Percentiles rank a stretch among this genome's conserved stretches.
Conservation (phyloP, 64 coral and sea anemone genomes). For the Orbicella faveolata region DNA sequence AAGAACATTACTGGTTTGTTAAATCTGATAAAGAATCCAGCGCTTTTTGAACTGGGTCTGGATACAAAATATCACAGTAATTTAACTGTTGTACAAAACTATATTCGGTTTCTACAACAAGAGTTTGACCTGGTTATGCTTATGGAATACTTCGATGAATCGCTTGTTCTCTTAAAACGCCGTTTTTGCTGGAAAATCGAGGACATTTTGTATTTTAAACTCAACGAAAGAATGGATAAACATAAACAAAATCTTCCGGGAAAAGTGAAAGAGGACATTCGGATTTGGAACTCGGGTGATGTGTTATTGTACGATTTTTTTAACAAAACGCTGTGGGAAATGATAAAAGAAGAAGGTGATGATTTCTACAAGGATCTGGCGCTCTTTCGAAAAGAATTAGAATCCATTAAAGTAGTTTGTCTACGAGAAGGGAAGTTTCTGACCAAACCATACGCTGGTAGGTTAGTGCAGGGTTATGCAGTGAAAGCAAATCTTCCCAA, state of each 20-base stretch:
- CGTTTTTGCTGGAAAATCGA: conserved; percentile 61
- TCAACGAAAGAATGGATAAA: conserved; percentile 44
- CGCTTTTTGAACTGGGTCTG: conserved; percentile 57
- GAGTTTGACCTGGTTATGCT: conserved; percentile 76
- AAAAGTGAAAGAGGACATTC: conserved; percentile 33
- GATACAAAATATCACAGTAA: conserved; percentile 21
- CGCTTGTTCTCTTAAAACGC: conserved; percentile 53
- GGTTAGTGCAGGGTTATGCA: background rate
- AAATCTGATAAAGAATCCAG: conserved; percentile 36
- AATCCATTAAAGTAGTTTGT: background rate
- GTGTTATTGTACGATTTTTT: conserved; percentile 59
- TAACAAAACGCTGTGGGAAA: conserved; percentile 69
- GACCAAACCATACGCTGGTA: background rate
- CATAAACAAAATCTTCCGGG: background rate
- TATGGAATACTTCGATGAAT: conserved; percentile 79
- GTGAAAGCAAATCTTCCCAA: background rate
- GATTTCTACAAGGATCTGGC: conserved; percentile 41
- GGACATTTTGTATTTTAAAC: conserved; percentile 65
- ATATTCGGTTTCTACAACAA: conserved; percentile 34
- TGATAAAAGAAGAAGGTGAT: conserved; percentile 44
- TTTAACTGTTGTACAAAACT: background rate
- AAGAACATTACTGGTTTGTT: background rate
- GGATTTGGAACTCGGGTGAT: conserved; percentile 55
- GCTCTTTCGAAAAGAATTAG: conserved; percentile 31
- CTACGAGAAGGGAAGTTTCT: conserved; percentile 3